Percentiles rank a stretch among this genome's conserved stretches.
Evolutionary conservation across 1,140 invertebrate genomes (phyloP).

Genomic region (Meloidogyne floridensis): DNA sequence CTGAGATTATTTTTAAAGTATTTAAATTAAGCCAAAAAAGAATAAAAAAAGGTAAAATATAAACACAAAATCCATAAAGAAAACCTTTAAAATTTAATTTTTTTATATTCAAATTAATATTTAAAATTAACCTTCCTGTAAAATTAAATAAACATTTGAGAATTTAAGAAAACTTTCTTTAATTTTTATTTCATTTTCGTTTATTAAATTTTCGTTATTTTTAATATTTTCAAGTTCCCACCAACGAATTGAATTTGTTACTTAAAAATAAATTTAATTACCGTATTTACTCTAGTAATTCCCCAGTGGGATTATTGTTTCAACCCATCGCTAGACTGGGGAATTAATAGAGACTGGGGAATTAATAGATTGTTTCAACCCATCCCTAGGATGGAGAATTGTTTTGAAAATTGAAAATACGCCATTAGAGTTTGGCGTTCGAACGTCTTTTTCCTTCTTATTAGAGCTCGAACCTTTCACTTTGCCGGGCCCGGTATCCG

Average conservation of each 20-base stretch:
- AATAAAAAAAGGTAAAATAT: slow-evolving; percentile 44
- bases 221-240: slow-evolving; percentile 40
- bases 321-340: too few relatives aligned
- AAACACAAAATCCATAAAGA: slow-evolving; percentile 47
- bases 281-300: too few relatives aligned
- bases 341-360: too few relatives aligned
- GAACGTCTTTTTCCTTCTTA: too few relatives aligned
- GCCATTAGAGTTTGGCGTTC: too few relatives aligned
- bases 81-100: slow-evolving; percentile 12
- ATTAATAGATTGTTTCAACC: too few relatives aligned
- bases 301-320: too few relatives aligned
- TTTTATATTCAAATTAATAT: neutral
- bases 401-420: too few relatives aligned
- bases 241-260: slow-evolving; percentile 43
- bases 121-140: slow-evolving; percentile 44
- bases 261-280: slow-evolving; percentile 12
- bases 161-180: slow-evolving; percentile 33
- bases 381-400: too few relatives aligned
- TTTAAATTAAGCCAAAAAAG: slow-evolving; percentile 49
- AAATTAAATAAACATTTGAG: slow-evolving; percentile 43
- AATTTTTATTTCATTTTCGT: neutral
- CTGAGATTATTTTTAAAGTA: slow-evolving; percentile 31
- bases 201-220: too few relatives aligned
- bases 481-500: too few relatives aligned
- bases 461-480: too few relatives aligned